phyloP scores from a whole-genome alignment of 2,888 invertebrate species.

The Ashinkailepas kermadecensis region DNA sequence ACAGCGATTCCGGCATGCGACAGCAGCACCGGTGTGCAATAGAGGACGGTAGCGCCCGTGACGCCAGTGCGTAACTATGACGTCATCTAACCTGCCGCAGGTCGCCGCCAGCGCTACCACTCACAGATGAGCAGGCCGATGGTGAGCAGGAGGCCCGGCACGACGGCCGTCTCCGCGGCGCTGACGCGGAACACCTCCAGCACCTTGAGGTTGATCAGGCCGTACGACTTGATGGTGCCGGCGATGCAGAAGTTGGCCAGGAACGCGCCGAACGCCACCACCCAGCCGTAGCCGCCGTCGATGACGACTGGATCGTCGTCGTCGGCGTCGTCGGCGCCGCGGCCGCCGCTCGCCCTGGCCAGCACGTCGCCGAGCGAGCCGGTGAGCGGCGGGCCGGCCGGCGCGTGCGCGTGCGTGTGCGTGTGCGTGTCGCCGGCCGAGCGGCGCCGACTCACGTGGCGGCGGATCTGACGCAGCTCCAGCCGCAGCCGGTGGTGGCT shows the following conservation, averaged over 20 bases:
- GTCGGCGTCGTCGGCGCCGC: background rate
- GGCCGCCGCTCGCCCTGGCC: background rate
- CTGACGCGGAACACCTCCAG: conserved; percentile 35
- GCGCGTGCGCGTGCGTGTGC: background rate
- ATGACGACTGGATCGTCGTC: background rate
- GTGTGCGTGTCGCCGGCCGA: background rate
- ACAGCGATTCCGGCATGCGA: too few relatives aligned
- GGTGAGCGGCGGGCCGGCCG: background rate
- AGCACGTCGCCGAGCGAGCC: background rate
- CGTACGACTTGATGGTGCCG: conserved; percentile 38
- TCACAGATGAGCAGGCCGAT: conserved; percentile 37
- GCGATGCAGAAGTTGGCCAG: conserved; percentile 36
- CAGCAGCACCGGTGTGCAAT: too few relatives aligned
- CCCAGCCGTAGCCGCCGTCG: conserved; percentile 40
- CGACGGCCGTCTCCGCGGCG: conserved; percentile 43
- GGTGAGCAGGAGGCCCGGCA: conserved; percentile 37
- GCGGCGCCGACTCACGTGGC: background rate
- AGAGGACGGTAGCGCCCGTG: too few relatives aligned
- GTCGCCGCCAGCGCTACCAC: background rate
- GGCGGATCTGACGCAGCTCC: background rate
- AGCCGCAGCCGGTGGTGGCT: background rate
- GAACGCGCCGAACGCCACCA: conserved; percentile 37
- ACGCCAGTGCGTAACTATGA: too few relatives aligned
- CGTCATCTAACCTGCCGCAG: too few relatives aligned
- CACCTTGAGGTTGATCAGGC: conserved; percentile 37